Conservation (phyloP, 1,140 invertebrate species). For the Diachasma alloeum region DNA sequence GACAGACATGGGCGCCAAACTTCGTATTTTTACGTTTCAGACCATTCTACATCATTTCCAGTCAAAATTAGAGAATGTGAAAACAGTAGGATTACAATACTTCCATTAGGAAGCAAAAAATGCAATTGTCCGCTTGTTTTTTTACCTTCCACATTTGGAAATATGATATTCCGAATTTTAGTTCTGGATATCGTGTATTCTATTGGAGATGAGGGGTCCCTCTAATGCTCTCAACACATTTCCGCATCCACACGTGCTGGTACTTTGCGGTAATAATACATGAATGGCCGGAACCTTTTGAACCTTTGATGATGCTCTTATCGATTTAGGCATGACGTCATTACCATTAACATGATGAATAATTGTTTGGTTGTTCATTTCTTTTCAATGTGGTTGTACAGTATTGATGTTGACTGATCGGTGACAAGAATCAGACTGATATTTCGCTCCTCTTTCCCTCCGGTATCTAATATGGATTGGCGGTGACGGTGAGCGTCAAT, state of each 20-base stretch:
- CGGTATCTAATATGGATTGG: conserved; percentile 10
- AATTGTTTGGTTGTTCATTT: neutral
- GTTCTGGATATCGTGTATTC: no score
- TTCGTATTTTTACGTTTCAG: no score
- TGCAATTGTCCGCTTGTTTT: no score
- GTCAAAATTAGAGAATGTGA: no score
- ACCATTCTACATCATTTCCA: no score
- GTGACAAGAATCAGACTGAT: neutral
- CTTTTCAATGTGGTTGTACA: neutral
- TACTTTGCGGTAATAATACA: conserved; percentile 41
- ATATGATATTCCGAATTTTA: no score
- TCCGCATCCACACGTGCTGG: conserved; percentile 20
- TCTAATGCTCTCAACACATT: neutral
- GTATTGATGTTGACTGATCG: neutral
- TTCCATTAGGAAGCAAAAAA: no score
- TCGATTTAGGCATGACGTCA: conserved; percentile 39
- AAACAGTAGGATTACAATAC: no score
- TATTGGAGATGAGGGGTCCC: no score
- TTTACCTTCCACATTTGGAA: no score
- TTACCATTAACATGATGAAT: conserved; percentile 36
- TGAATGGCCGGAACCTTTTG: conserved; percentile 47
- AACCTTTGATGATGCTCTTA: conserved; percentile 21
- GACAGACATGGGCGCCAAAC: no score
- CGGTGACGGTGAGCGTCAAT: neutral
- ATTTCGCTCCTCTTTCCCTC: neutral